Evolutionary conservation across 2,888 invertebrate species (phyloP).

Genomic region (Acleris holmiana): DNA sequence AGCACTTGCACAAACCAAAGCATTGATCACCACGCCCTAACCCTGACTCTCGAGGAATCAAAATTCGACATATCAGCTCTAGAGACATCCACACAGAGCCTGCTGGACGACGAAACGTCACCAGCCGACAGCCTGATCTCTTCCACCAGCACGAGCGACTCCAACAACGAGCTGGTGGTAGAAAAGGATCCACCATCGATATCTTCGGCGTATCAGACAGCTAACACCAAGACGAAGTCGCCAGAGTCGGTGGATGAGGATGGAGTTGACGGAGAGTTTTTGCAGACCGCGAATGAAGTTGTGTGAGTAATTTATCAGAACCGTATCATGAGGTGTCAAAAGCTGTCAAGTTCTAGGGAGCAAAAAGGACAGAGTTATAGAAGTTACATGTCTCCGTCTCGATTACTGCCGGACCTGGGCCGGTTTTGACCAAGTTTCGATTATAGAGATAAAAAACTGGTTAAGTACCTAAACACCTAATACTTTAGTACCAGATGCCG

Average conservation of each 20-base stretch:
- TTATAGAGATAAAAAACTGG: too few species aligned
- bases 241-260: constrained; percentile 66
- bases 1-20: constrained; percentile 80
- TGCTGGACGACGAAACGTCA: constrained; percentile 93
- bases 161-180: constrained; percentile 80
- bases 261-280: constrained; percentile 64
- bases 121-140: constrained; percentile 92
- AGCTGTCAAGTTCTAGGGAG: too few species aligned
- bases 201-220: constrained; percentile 78
- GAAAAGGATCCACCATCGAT: constrained; percentile 75
- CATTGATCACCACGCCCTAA: constrained; percentile 79
- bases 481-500: too few species aligned
- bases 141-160: constrained; percentile 86
- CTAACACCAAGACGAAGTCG: constrained; percentile 81
- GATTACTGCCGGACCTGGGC: too few species aligned
- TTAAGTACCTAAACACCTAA: too few species aligned
- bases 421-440: too few species aligned
- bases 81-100: constrained; percentile 87
- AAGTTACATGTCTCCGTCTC: too few species aligned
- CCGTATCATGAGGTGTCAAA: too few species aligned
- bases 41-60: constrained; percentile 88
- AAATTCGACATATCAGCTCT: constrained; percentile 90
- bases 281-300: constrained; percentile 64
- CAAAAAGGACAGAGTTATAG: too few species aligned
- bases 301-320: constrained; percentile 52